Evolutionary conservation across 2,888 invertebrate species (phyloP), one percentile per base, ranked within the genome.

Genomic region (Protodeltote pygarga): DNA sequence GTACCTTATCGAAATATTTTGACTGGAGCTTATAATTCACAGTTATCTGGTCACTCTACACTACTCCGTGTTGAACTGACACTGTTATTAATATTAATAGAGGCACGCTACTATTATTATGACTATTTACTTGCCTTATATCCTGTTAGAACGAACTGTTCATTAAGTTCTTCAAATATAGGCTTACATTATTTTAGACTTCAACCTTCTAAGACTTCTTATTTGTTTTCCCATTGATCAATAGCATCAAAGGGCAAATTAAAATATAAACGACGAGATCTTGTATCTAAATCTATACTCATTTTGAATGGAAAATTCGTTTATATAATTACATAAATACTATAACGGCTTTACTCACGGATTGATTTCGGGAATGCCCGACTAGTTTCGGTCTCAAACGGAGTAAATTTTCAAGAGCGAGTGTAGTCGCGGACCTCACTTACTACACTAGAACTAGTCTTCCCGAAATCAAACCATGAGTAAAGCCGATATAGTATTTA

Each of bases 71-170:
- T 57, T 55, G 45, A 28, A 37, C 44, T 41, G 34, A 57, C 35
- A 42, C 49, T 62, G 62, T 61, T 69, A 75, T 79, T 66, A 68
- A 71, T 75, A 75, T 73, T 71, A 66, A 74, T 76, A 65, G 49
- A 48, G 17, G 50, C 20, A 35, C 34, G 39, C 42, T 25, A 38
- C 35, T 55, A 63, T 61, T 57, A 48, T 61, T 41, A 62, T 57
- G 65, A n/a, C n/a, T 65, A 67, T 44, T 63, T 62, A 59, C 55
- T 65, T 54, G 61, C 57, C 57, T 63, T 62, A 66, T 62, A 73
- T 75, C 73, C 77, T 71, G 75, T 55, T 60, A 46, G 35, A 50
- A 39, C 38, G 27, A 63, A 50, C 57, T 35, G 37, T 34, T 8
- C 51, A 52, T 45, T 33, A 45, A 49, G 15, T 44, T 23, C 13